Conservation (phyloP, 1,140 invertebrate genomes). For the Parapsyche elsis region DNA sequence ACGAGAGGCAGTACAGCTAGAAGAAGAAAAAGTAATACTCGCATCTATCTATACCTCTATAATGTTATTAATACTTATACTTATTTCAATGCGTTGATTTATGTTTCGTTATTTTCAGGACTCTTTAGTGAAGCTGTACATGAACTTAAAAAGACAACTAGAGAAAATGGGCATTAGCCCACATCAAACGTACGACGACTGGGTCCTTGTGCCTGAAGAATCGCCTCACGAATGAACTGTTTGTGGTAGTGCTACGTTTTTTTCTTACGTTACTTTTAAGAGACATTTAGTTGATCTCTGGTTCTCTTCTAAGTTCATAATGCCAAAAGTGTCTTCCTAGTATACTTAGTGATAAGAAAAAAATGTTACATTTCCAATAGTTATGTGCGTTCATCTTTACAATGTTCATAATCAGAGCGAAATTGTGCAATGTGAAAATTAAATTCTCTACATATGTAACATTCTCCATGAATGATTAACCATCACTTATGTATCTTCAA, state of each 20-base stretch:
- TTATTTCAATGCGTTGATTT: slow-evolving; percentile 22
- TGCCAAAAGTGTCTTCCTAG: slow-evolving; percentile 44
- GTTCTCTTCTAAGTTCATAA: slow-evolving; percentile 3
- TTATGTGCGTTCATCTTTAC: no score
- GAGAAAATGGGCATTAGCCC: slow-evolving; percentile 64
- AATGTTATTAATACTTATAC: background rate
- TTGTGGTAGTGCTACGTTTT: slow-evolving; percentile 8
- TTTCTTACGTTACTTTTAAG: slow-evolving; percentile 10
- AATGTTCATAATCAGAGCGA: no score
- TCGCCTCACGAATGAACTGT: slow-evolving; percentile 63
- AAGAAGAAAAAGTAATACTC: slow-evolving; percentile 75
- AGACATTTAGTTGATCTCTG: slow-evolving; percentile 20
- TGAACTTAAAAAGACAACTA: slow-evolving; percentile 73
- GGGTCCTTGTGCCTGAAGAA: slow-evolving; percentile 62
- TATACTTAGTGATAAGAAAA: background rate
- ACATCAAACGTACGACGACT: slow-evolving; percentile 62
- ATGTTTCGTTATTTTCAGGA: slow-evolving; percentile 64
- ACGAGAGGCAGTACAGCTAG: slow-evolving; percentile 72
- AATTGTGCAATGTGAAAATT: no score
- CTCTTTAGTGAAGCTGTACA: slow-evolving; percentile 72
- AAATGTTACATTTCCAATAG: slow-evolving; percentile 30
- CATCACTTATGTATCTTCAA: no score
- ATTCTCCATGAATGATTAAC: no score
- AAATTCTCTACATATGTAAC: no score
- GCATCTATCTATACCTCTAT: no score